Evolutionary conservation across 1,140 invertebrate genomes (phyloP).

Genomic region (Drosophila orosa): DNA sequence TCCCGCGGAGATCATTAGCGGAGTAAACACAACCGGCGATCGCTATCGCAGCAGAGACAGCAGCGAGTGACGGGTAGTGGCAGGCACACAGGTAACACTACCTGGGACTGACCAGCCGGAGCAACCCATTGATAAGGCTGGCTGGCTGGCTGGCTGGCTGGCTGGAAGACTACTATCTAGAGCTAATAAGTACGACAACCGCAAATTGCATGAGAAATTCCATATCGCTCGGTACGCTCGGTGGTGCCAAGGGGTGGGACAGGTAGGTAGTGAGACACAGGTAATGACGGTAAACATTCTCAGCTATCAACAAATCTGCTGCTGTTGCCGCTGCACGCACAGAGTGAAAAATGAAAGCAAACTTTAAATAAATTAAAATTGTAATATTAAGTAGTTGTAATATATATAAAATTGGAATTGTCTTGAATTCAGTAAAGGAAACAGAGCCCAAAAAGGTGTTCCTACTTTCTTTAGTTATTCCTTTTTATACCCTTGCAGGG

Average conservation of each 20-base stretch:
- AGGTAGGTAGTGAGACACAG: constrained; percentile 32
- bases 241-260: neutral
- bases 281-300: constrained; percentile 44
- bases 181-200: constrained; percentile 65
- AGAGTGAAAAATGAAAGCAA: neutral
- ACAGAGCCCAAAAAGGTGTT: too few relatives aligned
- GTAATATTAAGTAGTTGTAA: neutral
- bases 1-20: constrained; percentile 27
- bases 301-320: constrained; percentile 26
- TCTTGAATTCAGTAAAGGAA: too few relatives aligned
- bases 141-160: constrained; percentile 5
- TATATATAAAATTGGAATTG: neutral
- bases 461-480: too few relatives aligned
- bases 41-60: constrained; percentile 13
- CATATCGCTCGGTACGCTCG: constrained; percentile 6
- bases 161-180: constrained; percentile 55
- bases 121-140: constrained; percentile 60
- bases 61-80: constrained; percentile 3
- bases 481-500: too few relatives aligned
- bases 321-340: constrained; percentile 25
- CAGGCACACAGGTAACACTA: constrained; percentile 37
- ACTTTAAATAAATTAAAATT: neutral
- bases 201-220: constrained; percentile 67
- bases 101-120: constrained; percentile 55
- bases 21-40: constrained; percentile 23